A percentile compares a stretch with the other conserved stretches of the same genome.
Evolutionary conservation across 2,888 invertebrate genomes (phyloP).

Genomic region (Synergus laeviventris): DNA sequence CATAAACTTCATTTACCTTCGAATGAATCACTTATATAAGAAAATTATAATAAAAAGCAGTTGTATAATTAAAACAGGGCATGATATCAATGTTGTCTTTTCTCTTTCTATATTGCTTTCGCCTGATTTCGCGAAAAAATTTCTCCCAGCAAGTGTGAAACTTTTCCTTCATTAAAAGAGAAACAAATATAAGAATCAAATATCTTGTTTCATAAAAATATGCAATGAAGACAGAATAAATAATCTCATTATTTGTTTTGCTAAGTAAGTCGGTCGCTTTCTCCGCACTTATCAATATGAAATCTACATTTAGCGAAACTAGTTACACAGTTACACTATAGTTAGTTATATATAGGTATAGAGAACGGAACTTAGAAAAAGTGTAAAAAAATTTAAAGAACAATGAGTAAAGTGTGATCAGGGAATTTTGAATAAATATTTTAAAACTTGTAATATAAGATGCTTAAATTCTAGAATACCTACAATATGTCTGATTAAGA

Average conservation of each 20-base stretch:
- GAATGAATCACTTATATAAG: neutral
- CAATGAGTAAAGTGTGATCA: neutral
- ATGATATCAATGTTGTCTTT: neutral
- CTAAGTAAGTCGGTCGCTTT: slow-evolving; percentile 29
- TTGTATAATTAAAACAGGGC: neutral
- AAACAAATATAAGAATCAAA: neutral
- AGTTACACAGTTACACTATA: no score
- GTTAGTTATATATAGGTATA: no score
- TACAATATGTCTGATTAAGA: neutral
- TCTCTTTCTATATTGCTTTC: neutral
- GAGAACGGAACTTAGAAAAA: neutral
- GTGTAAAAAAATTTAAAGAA: neutral
- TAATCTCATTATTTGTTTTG: neutral
- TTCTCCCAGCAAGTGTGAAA: neutral
- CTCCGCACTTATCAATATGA: slow-evolving; percentile 14
- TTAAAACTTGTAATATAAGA: neutral
- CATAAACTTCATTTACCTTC: neutral
- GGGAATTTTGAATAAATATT: neutral
- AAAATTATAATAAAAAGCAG: neutral
- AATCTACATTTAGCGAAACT: slow-evolving; percentile 4
- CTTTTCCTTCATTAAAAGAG: neutral
- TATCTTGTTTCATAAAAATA: neutral
- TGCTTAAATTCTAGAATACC: neutral
- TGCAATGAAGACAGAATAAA: neutral
- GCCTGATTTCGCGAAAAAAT: neutral